Base-by-base conservation (phyloP, 2,888 invertebrate genomes). In the Hyles lineata region DNA sequence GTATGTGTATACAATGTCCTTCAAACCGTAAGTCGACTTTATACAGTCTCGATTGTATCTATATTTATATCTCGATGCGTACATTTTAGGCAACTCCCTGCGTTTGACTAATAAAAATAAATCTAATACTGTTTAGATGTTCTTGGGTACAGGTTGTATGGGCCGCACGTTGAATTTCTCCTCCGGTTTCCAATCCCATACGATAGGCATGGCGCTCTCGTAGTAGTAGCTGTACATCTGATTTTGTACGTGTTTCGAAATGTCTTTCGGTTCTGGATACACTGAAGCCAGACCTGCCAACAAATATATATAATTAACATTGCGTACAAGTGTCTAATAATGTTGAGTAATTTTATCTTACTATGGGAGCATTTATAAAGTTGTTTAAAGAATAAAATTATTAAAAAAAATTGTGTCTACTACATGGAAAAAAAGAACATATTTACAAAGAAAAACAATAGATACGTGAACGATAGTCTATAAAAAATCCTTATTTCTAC, bases 261-360 rank as follows among this genome's bases (percentile, higher is more conserved):
- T 96, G 84, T 98, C 96, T 79, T 96, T 96, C 60, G 98, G 98
- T 89, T 98, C 97, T 0, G 98, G 98, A 88, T 98, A 98, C 5
- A 97, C 96, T 4, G 98, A 97, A 4, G 98, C 98, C 78, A 97
- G 95, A 90, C 97, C 97, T 97, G 86, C 23, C 87, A 79, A 87
- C 74, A 55, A 73, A 75, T 71, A 58, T 35, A 32, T 52, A 55
- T 17, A 15, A 8, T 21, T 21, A 35, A 43, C 35, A 35, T n/a
- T 35, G 8, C 35, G 25, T 60, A 29, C 6, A 8, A 35, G 7
- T 35, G 35, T 35, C 8, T 35, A 8, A 35, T 8, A 35, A 8
- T 35, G 9, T 35, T 9, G 8, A 35, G 35, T 35, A 35, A 43
- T 1, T 43, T 43, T 11, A 43, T 43, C 43, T 2, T 15, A 43